phyloP scores from a whole-genome alignment of 2,888 invertebrate species.

The Frankliniella fusca region DNA sequence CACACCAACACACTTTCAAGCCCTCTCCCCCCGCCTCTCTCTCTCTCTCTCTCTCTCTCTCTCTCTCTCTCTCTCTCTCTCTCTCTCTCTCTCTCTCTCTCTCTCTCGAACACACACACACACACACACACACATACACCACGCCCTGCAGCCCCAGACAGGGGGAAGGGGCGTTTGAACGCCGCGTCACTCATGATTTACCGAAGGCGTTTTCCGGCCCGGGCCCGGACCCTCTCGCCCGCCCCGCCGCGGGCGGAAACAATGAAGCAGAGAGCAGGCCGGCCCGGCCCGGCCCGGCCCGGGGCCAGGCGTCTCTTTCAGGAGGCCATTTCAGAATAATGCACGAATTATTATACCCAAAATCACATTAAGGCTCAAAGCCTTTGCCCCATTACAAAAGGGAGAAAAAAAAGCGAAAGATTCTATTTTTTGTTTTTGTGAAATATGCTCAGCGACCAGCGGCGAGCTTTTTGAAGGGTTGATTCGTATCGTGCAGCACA shows the following conservation, averaged over 20 bases:
- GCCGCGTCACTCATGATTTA: not conserved
- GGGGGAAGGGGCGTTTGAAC: not conserved
- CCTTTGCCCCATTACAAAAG: too few relatives aligned
- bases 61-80: constrained; percentile 12
- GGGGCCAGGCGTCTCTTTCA: too few relatives aligned
- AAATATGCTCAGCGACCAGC: too few relatives aligned
- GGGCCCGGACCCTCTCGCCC: not conserved
- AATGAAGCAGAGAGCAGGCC: not conserved
- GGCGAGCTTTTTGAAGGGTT: too few relatives aligned
- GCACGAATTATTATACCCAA: too few relatives aligned
- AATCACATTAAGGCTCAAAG: too few relatives aligned
- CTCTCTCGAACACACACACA: not conserved
- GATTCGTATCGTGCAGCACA: too few relatives aligned
- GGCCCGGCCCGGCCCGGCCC: not conserved
- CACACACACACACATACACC: not conserved
- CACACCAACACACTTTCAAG: not conserved
- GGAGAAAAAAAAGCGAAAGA: too few relatives aligned
- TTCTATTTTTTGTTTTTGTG: too few relatives aligned
- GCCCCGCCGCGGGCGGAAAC: not conserved
- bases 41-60: constrained; percentile 7
- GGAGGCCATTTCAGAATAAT: too few relatives aligned
- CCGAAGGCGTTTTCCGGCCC: too few relatives aligned
- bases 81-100: not conserved
- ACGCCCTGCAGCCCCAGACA: not conserved
- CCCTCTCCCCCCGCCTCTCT: not conserved